Conservation (phyloP, 2,113 vertebrate species). For the Euleptes europaea region DNA sequence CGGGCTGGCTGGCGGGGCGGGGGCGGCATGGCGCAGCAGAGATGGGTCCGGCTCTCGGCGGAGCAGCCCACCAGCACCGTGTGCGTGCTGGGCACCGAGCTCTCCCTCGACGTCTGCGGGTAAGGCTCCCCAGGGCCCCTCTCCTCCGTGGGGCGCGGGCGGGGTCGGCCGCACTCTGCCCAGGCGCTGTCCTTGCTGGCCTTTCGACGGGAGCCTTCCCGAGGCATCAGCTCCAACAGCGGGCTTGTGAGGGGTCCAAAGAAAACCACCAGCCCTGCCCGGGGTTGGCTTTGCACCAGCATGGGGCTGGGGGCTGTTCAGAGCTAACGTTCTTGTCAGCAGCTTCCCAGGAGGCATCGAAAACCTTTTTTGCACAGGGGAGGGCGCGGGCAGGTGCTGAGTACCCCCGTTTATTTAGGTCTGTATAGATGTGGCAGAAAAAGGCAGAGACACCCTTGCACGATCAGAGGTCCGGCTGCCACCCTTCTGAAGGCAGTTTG, state of each 20-base stretch:
- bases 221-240: too few relatives aligned
- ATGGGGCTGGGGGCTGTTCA: too few relatives aligned
- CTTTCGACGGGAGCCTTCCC: too few relatives aligned
- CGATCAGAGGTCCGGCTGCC: background rate
- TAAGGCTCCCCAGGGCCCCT: slow-evolving; percentile 65
- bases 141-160: too few relatives aligned
- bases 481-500: background rate
- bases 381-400: too few relatives aligned
- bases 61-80: slow-evolving; percentile 66
- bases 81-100: slow-evolving; percentile 73
- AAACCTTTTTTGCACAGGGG: too few relatives aligned
- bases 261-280: background rate
- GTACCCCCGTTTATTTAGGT: too few relatives aligned
- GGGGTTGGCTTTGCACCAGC: too few relatives aligned
- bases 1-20: background rate
- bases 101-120: slow-evolving; percentile 71
- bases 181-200: too few relatives aligned
- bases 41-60: slow-evolving; percentile 68
- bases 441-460: background rate
- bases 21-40: slow-evolving; percentile 65
- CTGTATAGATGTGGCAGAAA: too few relatives aligned
- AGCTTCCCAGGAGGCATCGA: too few relatives aligned
- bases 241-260: background rate
- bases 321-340: too few relatives aligned
- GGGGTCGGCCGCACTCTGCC: background rate